phyloP scores from a whole-genome alignment of 2,113 vertebrate genomes.

The Cathartes aura region DNA sequence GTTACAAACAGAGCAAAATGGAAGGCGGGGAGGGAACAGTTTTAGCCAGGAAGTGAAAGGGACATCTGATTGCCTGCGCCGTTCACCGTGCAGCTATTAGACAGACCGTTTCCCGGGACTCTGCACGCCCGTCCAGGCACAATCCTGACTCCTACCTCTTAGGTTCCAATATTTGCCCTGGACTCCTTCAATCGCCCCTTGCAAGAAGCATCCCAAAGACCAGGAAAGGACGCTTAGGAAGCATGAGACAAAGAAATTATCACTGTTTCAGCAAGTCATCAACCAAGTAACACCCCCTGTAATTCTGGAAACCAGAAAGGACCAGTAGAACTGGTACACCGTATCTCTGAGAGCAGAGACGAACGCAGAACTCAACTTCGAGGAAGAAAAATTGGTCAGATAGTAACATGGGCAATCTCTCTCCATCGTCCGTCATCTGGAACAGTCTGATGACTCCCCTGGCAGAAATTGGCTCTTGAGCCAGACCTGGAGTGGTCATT shows the following conservation, averaged over 20 bases:
- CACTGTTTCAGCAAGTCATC: background rate
- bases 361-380: background rate
- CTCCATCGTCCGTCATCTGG: background rate
- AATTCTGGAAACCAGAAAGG: background rate
- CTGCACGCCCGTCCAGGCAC: background rate
- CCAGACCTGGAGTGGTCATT: background rate
- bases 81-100: background rate
- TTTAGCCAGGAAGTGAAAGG: background rate
- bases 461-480: background rate
- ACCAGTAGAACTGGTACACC: conserved; percentile 5
- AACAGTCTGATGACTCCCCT: background rate
- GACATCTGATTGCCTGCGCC: background rate
- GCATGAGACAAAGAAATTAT: background rate
- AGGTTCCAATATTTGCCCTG: background rate
- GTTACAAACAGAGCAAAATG: background rate
- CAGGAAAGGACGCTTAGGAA: background rate
- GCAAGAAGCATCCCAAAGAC: background rate
- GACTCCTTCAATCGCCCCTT: background rate
- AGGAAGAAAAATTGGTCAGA: background rate
- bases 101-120: background rate
- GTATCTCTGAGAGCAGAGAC: background rate
- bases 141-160: background rate
- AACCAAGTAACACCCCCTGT: background rate
- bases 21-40: background rate
- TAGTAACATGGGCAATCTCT: background rate